Evolutionary conservation across 2,888 invertebrate genomes (phyloP).

Genomic region (Gisinianus flammeolus): DNA sequence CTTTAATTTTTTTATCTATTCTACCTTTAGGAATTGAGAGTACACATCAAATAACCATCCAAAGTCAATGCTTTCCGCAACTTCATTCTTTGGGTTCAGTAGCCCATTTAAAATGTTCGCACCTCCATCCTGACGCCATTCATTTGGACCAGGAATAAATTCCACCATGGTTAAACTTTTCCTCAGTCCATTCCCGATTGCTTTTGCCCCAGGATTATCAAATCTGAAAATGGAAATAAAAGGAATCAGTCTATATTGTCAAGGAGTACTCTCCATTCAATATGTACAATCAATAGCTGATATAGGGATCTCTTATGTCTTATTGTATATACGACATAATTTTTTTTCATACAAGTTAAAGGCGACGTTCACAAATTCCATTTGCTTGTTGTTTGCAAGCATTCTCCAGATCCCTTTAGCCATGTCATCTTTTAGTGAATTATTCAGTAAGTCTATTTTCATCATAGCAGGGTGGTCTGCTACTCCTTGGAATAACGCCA

Average conservation of each 20-base stretch:
- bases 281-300: too few relatives aligned
- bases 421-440: constrained; percentile 47
- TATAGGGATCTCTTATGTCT: neutral
- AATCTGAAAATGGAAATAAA: constrained; percentile 4
- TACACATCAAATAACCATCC: constrained; percentile 64
- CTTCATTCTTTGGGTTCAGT: constrained; percentile 59
- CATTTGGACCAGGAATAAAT: constrained; percentile 66
- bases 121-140: constrained; percentile 64
- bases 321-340: neutral
- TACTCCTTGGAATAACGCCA: constrained; percentile 41
- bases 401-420: constrained; percentile 46
- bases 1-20: too few relatives aligned
- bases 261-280: too few relatives aligned
- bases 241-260: neutral
- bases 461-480: constrained; percentile 44
- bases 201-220: constrained; percentile 39
- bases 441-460: constrained; percentile 43
- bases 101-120: constrained; percentile 63
- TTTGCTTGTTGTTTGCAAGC: constrained; percentile 39
- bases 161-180: constrained; percentile 63
- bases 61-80: constrained; percentile 63
- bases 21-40: constrained; percentile 62
- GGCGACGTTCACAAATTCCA: constrained; percentile 50
- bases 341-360: constrained; percentile 41
- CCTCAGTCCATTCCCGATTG: constrained; percentile 63